A percentile compares a stretch with the other conserved stretches of the same genome.
Conservation (phyloP, 1,140 invertebrate species). For the Drosophila tani region DNA sequence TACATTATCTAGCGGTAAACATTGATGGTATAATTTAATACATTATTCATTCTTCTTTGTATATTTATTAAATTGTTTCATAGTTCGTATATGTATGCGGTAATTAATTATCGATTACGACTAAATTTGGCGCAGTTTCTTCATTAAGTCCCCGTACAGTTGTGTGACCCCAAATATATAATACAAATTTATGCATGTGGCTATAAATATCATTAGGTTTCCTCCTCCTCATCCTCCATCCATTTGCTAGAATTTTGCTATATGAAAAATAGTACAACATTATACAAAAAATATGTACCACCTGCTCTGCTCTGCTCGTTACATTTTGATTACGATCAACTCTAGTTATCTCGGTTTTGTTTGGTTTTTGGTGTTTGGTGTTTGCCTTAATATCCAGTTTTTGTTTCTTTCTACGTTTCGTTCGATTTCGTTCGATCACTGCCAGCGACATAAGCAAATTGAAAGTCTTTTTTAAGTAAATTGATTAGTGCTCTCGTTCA, state of each 20-base stretch:
- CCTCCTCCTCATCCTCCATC: constrained; percentile 17
- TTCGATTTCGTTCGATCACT: constrained; percentile 43
- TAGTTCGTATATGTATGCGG: constrained; percentile 50
- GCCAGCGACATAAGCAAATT: constrained; percentile 67
- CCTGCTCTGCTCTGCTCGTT: constrained; percentile 23
- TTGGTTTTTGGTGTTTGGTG: constrained; percentile 48
- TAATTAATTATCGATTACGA: constrained; percentile 56
- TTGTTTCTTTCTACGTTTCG: constrained; percentile 14
- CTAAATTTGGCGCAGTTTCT: constrained; percentile 78
- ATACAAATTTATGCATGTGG: constrained; percentile 50
- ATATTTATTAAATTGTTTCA: constrained; percentile 54
- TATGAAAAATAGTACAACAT: constrained; percentile 78
- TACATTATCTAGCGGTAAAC: constrained; percentile 62
- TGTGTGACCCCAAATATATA: constrained; percentile 50
- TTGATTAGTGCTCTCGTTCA: constrained; percentile 54
- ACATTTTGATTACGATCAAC: constrained; percentile 46
- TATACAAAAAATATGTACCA: constrained; percentile 79
- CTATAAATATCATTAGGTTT: constrained; percentile 58
- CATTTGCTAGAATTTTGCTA: constrained; percentile 51
- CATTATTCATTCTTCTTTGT: constrained; percentile 37
- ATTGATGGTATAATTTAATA: constrained; percentile 65
- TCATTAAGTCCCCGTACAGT: constrained; percentile 55
- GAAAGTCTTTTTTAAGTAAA: constrained; percentile 78
- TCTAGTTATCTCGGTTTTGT: constrained; percentile 38
- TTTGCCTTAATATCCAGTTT: constrained; percentile 64